Evolutionary conservation across 2,888 invertebrate genomes (phyloP).

Genomic region (Lapara coniferarum): DNA sequence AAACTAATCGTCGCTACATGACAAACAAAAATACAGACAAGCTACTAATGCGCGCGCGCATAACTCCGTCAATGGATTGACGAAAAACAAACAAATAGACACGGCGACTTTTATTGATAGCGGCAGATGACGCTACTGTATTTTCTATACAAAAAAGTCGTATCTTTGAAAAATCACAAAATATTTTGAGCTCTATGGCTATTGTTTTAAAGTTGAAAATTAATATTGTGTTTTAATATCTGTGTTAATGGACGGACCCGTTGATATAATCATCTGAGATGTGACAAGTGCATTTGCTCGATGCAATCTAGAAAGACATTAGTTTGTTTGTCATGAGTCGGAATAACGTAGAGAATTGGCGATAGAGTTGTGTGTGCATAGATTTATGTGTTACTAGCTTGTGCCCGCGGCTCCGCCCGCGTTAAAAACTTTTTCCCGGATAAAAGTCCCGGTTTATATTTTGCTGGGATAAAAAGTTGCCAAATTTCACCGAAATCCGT

Average conservation of each 20-base stretch:
- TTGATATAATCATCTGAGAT: slow-evolving; percentile 16
- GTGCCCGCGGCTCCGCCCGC: too few species aligned
- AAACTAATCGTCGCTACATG: slow-evolving; percentile 28
- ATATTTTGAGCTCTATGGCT: not conserved
- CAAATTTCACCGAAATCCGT: too few species aligned
- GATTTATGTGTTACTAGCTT: not conserved
- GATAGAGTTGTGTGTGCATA: not conserved
- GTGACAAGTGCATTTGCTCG: slow-evolving; percentile 21
- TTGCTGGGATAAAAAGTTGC: too few species aligned
- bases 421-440: too few species aligned
- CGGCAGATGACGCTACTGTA: slow-evolving; percentile 58
- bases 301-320: slow-evolving; percentile 24
- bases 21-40: slow-evolving; percentile 39
- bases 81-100: slow-evolving; percentile 42
- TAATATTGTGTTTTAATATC: not conserved
- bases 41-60: slow-evolving; percentile 41
- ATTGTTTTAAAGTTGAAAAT: not conserved
- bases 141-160: not conserved
- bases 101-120: slow-evolving; percentile 56
- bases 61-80: slow-evolving; percentile 39
- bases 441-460: too few species aligned
- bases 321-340: slow-evolving; percentile 11
- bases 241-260: not conserved
- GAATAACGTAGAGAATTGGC: not conserved
- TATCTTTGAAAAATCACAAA: not conserved